These are phyloP conservation scores for Ascaphus truei DNA, from an alignment of 2,113 vertebrate genomes.

Conservation along the genomic window DNA sequence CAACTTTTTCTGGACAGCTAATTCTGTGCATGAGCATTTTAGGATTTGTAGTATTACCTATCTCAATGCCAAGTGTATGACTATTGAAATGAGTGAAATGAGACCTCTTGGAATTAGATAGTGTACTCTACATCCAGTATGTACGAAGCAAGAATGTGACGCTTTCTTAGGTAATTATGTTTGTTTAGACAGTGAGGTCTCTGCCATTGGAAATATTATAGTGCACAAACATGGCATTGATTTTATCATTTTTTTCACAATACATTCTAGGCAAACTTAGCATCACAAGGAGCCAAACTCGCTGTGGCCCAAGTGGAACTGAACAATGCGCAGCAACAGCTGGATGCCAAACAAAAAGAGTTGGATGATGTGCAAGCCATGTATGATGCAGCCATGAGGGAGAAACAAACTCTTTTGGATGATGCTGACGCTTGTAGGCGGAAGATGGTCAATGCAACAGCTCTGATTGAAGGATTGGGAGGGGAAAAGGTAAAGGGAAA, in stretches of 20 bases:
- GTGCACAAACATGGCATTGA: not conserved
- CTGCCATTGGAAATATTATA: not conserved
- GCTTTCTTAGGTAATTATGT: not conserved
- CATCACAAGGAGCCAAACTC: slow-evolving; percentile 70
- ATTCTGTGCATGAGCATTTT: too few relatives aligned
- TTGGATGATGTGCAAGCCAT: slow-evolving; percentile 71
- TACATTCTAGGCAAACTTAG: slow-evolving; percentile 68
- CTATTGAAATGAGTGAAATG: too few relatives aligned
- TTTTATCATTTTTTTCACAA: slow-evolving; percentile 16
- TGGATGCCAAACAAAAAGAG: slow-evolving; percentile 71
- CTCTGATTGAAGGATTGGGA: slow-evolving; percentile 71
- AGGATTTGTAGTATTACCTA: too few relatives aligned
- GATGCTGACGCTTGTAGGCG: slow-evolving; percentile 68
- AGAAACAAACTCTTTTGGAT: slow-evolving; percentile 70
- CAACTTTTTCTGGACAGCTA: too few relatives aligned
- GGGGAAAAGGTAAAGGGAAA: slow-evolving; percentile 79
- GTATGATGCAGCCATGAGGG: slow-evolving; percentile 69
- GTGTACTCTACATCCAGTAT: too few relatives aligned
- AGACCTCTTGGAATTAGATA: too few relatives aligned
- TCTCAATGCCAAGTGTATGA: too few relatives aligned
- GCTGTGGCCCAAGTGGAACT: slow-evolving; percentile 66
- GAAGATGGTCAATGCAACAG: slow-evolving; percentile 74
- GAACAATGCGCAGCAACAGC: slow-evolving; percentile 64
- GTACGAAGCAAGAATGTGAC: not conserved
- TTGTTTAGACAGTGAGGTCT: not conserved